These are phyloP conservation scores for Drosophila rubida DNA, from an alignment of 2,888 invertebrate species.

Conservation along the genomic window DNA sequence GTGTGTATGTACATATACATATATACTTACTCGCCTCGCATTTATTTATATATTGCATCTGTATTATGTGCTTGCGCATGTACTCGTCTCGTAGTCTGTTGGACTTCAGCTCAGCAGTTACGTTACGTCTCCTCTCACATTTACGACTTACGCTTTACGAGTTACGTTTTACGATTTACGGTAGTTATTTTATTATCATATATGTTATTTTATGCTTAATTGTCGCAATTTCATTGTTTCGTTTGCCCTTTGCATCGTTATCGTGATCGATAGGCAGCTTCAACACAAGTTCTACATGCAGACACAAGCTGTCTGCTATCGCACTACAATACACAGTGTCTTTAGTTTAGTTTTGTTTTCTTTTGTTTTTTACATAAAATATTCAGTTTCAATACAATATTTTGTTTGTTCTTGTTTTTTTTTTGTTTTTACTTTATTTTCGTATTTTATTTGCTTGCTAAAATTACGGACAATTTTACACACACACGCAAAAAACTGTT, in stretches of 20 bases:
- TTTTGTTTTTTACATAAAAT: constrained; percentile 65
- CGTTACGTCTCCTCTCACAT: constrained; percentile 25
- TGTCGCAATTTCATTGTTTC: constrained; percentile 80
- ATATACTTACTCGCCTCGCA: constrained; percentile 21
- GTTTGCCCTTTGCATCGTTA: constrained; percentile 60
- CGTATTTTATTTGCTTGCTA: constrained; percentile 60
- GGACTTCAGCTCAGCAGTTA: constrained; percentile 28
- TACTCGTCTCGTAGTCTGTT: constrained; percentile 20
- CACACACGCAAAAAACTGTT: constrained; percentile 69
- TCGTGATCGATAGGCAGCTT: constrained; percentile 26
- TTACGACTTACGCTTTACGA: constrained; percentile 30
- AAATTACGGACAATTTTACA: constrained; percentile 84
- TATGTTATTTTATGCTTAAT: constrained; percentile 61
- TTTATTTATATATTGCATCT: constrained; percentile 12
- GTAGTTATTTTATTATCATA: constrained; percentile 37
- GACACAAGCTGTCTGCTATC: constrained; percentile 38
- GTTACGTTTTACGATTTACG: constrained; percentile 52
- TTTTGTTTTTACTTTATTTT: constrained; percentile 41
- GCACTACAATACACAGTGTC: constrained; percentile 31
- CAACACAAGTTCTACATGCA: constrained; percentile 17
- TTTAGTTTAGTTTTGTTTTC: constrained; percentile 10
- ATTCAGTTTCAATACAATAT: constrained; percentile 55
- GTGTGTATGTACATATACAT: constrained; percentile 6
- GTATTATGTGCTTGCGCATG: constrained; percentile 4
- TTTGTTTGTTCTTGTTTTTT: constrained; percentile 28